These are phyloP conservation scores for Propithecus deckenii DNA, from an alignment of 2,797 vertebrate genomes.

Conservation along the genomic window DNA sequence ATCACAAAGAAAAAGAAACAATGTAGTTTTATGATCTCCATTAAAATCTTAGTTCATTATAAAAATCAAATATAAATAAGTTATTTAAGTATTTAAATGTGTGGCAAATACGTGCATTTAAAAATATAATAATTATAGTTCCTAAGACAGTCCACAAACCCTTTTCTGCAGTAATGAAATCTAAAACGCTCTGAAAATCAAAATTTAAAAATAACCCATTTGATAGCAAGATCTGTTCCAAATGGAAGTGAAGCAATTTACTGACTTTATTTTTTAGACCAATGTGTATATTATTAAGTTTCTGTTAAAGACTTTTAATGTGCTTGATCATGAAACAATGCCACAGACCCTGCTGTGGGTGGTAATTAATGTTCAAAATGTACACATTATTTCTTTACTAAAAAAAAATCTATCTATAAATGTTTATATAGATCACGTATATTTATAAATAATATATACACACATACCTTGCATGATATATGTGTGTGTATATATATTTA, in stretches of 20 bases:
- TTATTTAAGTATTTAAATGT: slow-evolving; percentile 61
- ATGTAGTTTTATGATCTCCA: slow-evolving; percentile 17
- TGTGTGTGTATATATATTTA: neutral
- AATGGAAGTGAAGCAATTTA: neutral
- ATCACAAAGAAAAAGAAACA: slow-evolving; percentile 43
- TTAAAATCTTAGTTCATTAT: neutral
- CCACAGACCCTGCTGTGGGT: too few relatives aligned
- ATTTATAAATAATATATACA: neutral
- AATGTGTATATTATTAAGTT: neutral
- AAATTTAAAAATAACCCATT: neutral
- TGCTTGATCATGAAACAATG: neutral
- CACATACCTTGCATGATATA: neutral
- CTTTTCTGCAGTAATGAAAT: neutral
- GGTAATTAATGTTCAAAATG: neutral
- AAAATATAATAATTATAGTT: slow-evolving; percentile 38
- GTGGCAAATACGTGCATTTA: slow-evolving; percentile 60
- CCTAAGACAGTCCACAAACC: neutral
- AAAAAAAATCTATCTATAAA: neutral
- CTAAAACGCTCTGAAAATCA: neutral
- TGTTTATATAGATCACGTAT: neutral
- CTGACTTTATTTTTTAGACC: neutral
- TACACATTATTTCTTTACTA: neutral
- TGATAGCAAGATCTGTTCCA: slow-evolving; percentile 8
- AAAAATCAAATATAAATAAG: slow-evolving; percentile 33
- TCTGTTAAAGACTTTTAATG: neutral